Base-by-base conservation (phyloP, 2,888 invertebrate species). In the Abrostola tripartita region DNA sequence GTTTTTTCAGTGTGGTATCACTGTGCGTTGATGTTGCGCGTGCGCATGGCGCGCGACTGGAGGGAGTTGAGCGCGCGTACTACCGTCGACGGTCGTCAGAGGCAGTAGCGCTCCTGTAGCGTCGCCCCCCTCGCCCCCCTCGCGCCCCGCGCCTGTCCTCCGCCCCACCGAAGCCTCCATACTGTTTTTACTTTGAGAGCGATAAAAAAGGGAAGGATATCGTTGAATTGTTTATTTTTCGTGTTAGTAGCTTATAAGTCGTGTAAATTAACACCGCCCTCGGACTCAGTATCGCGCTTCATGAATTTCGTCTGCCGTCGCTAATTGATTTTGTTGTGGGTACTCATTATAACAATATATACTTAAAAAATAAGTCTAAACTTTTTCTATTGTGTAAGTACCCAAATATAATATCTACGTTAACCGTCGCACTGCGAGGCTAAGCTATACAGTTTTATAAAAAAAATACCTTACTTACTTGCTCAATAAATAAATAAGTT, bases 201-300 rank as follows among this genome's bases (percentile, higher is more conserved):
- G 88, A 92, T 92, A 93, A 94, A 93, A 92, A 94, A 92, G 90
- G 92, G 90, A 90, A 90, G 88, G 90, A 93, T 93, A 92, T 91
- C 88, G 84, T 83, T 82, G 85, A 79, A 87, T 93, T 94, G 92
- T 93, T 94, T 93, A 92, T 93, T 93, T 93, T 92, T 92, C 89
- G 83, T 92, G 92, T 94, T 94, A 93, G 92, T 91, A 92, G 93
- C 91, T 85, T 90, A 92, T 92, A 92, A 90, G 91, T 92, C 88
- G 88, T 92, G 90, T 93, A 91, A 93, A 93, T 92, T 92, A 92
- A 91, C 91, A 86, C 90, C 85, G 83, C 87, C 86, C 85, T 90
- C 86, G 75, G 83, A 87, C 78, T 83, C 88, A 84, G 84, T 80
- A 79, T 85, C 82, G 83, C 79, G 81, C 76, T 79, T 88, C 85